phyloP scores from a whole-genome alignment of 1,140 invertebrate species.

The Arion vulgaris region DNA sequence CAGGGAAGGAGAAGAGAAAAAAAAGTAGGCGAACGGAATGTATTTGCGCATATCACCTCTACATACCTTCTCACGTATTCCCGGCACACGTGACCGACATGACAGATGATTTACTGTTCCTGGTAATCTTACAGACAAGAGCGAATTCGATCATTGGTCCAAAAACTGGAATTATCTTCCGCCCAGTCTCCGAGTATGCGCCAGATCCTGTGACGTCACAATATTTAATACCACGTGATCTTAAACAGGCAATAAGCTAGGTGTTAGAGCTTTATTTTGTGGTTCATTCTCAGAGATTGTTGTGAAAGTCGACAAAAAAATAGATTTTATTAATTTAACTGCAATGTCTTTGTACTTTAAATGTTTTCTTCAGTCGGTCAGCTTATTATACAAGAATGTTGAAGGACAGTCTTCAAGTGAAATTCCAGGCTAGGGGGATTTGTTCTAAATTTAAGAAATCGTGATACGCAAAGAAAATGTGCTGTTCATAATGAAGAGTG shows the following conservation, averaged over 20 bases:
- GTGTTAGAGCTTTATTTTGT: not conserved
- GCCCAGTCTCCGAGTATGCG: not conserved
- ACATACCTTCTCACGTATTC: not conserved
- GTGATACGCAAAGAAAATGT: conserved; percentile 17
- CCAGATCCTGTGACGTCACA: not conserved
- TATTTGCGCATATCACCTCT: not conserved
- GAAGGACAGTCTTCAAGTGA: not conserved
- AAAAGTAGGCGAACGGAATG: not conserved
- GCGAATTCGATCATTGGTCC: conserved; percentile 13
- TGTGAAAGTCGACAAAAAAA: not conserved
- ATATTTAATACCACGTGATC: not conserved
- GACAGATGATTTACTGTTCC: conserved; percentile 21
- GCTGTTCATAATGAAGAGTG: conserved; percentile 21
- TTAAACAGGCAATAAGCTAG: not conserved
- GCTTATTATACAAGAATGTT: not conserved
- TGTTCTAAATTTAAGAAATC: not conserved
- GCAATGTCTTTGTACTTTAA: not conserved
- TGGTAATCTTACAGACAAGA: conserved; percentile 20
- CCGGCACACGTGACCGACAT: not conserved
- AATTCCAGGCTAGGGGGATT: not conserved
- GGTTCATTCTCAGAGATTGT: not conserved
- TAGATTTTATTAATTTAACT: not conserved
- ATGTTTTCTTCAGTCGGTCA: not conserved
- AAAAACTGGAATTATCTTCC: not conserved
- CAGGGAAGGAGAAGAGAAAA: no score